Evolutionary conservation across 1,140 invertebrate species (phyloP).

Genomic region (Batillaria attramentaria): DNA sequence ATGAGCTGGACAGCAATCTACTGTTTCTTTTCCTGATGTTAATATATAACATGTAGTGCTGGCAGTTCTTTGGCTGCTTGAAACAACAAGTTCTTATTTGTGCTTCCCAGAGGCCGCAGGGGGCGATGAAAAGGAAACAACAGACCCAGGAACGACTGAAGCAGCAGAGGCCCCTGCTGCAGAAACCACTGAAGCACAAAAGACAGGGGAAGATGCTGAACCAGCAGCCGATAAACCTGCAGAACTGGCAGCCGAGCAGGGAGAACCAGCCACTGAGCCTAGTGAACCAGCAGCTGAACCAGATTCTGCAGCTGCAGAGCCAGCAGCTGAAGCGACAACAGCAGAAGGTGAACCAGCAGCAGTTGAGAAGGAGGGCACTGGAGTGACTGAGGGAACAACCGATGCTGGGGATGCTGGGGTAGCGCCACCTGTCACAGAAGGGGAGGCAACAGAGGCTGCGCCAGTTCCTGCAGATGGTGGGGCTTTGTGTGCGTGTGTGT

Average conservation of each 20-base stretch:
- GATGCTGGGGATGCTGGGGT: neutral
- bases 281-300: conserved; percentile 1
- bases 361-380: too few species aligned
- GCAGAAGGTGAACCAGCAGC: neutral
- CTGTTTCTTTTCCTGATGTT: too few species aligned
- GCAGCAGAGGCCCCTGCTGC: too few species aligned
- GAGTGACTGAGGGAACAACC: too few species aligned
- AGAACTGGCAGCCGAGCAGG: neutral
- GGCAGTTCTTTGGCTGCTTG: too few species aligned
- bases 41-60: too few species aligned
- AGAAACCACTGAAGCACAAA: conserved; percentile 1
- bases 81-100: too few species aligned
- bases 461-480: neutral
- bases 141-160: neutral
- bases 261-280: conserved; percentile 19
- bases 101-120: neutral
- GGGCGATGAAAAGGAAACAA: neutral
- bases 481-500: too few species aligned
- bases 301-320: conserved; percentile 13
- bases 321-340: conserved; percentile 19
- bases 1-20: too few species aligned
- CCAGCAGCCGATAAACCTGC: neutral
- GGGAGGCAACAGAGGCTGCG: neutral
- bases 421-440: neutral
- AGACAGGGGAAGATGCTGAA: too few species aligned